Evolutionary conservation across 2,888 invertebrate genomes (phyloP).

Genomic region (Zhengitettix transpicula): DNA sequence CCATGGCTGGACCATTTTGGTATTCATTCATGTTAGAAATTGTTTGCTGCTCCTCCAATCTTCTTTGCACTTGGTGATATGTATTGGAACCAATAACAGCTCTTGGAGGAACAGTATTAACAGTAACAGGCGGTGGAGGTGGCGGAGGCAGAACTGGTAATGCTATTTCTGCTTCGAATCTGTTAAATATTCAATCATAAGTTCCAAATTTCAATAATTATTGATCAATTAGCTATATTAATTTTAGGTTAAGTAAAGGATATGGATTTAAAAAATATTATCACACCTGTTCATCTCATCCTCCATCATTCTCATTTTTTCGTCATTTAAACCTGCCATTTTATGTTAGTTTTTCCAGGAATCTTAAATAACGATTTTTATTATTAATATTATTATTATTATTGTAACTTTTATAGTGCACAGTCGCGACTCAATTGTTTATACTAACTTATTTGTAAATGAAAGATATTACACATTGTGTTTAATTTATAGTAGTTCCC

Average conservation of each 20-base stretch:
- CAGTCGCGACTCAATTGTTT: too few species aligned
- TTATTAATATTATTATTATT: too few species aligned
- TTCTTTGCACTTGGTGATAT: conserved; percentile 36
- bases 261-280: background rate
- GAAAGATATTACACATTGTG: too few species aligned
- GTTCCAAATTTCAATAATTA: background rate
- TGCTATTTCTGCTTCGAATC: conserved; percentile 73
- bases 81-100: conserved; percentile 58
- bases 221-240: background rate
- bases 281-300: conserved; percentile 73
- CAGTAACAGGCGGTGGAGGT: conserved; percentile 36
- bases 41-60: conserved; percentile 9
- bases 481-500: too few species aligned
- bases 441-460: too few species aligned
- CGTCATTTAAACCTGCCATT: conserved; percentile 21
- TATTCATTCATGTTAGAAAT: conserved; percentile 5
- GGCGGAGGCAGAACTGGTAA: conserved; percentile 16
- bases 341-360: too few species aligned
- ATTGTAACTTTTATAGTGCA: too few species aligned
- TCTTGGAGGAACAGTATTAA: conserved; percentile 31
- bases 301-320: conserved; percentile 66
- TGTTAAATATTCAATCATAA: conserved; percentile 21
- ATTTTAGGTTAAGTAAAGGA: background rate
- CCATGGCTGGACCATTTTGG: conserved; percentile 15
- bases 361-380: too few species aligned